These are phyloP conservation scores for Holocentrus rufus DNA, from an alignment of 2,797 vertebrate genomes.

Conservation along the genomic window DNA sequence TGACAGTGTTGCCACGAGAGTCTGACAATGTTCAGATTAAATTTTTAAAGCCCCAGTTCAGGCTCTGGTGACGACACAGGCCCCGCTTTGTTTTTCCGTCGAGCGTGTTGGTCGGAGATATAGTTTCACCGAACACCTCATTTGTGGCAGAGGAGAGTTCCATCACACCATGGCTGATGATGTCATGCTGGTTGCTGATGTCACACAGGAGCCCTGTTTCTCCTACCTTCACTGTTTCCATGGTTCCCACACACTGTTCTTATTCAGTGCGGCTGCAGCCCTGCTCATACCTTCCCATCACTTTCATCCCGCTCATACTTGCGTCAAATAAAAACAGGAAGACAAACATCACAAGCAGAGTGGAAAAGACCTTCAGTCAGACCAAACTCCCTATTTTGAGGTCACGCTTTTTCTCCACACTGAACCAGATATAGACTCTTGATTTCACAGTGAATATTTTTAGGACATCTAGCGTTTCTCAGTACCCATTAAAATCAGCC, in stretches of 20 bases:
- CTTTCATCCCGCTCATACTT: too few species aligned
- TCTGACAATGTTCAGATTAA: conserved; percentile 21
- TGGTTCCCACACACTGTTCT: conserved; percentile 44
- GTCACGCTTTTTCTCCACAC: conserved; percentile 24
- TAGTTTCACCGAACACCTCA: conserved; percentile 43
- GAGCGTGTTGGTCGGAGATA: conserved; percentile 44
- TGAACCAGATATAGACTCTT: conserved; percentile 20
- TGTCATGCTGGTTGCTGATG: conserved; percentile 53
- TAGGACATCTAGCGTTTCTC: conserved; percentile 7
- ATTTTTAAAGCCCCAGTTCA: conserved; percentile 39
- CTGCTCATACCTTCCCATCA: conserved; percentile 6
- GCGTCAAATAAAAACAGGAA: conserved; percentile 27
- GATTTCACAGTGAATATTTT: conserved; percentile 34
- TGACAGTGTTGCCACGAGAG: conserved; percentile 32
- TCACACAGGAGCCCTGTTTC: conserved; percentile 61
- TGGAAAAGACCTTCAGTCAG: conserved; percentile 24
- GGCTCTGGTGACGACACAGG: conserved; percentile 38
- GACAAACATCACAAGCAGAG: conserved; percentile 37
- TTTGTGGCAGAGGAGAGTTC: conserved; percentile 40
- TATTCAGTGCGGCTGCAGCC: conserved; percentile 34
- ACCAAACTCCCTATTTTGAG: conserved; percentile 16
- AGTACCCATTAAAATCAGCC: conserved; percentile 18
- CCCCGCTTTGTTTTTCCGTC: conserved; percentile 34
- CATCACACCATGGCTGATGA: conserved; percentile 56
- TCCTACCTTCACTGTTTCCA: conserved; percentile 47